Conservation (phyloP, 2,888 invertebrate genomes). For the Xestia ashworthii region DNA sequence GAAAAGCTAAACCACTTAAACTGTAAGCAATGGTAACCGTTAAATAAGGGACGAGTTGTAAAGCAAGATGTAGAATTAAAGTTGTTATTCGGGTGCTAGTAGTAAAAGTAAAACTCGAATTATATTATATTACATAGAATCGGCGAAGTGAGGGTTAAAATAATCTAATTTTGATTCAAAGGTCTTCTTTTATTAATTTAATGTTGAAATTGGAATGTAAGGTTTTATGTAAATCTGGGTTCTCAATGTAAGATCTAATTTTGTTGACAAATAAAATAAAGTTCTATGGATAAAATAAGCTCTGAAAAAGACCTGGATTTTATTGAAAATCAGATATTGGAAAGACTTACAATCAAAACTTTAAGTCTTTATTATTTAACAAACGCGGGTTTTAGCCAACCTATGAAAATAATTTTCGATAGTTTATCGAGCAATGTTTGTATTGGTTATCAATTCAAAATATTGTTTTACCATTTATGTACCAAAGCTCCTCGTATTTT, state of each 20-base stretch:
- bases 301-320: too few relatives aligned
- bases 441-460: not conserved
- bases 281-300: not conserved
- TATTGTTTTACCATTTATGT: not conserved
- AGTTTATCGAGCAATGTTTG: not conserved
- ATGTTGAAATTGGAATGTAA: conserved; percentile 6
- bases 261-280: not conserved
- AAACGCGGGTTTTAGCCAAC: not conserved
- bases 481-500: not conserved
- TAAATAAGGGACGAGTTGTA: conserved; percentile 25
- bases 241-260: not conserved
- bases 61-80: conserved; percentile 26
- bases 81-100: conserved; percentile 4
- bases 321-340: not conserved
- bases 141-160: not conserved
- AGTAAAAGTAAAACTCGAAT: conserved; percentile 32
- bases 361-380: not conserved
- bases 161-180: conserved; percentile 33
- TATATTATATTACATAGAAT: conserved; percentile 22
- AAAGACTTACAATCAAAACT: not conserved
- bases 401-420: not conserved
- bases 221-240: not conserved
- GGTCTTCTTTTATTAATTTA: conserved; percentile 22
- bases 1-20: conserved; percentile 43
- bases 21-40: conserved; percentile 28